These are phyloP conservation scores for Pogonomyrmex californicus DNA, from an alignment of 1,140 invertebrate genomes.

Conservation along the genomic window DNA sequence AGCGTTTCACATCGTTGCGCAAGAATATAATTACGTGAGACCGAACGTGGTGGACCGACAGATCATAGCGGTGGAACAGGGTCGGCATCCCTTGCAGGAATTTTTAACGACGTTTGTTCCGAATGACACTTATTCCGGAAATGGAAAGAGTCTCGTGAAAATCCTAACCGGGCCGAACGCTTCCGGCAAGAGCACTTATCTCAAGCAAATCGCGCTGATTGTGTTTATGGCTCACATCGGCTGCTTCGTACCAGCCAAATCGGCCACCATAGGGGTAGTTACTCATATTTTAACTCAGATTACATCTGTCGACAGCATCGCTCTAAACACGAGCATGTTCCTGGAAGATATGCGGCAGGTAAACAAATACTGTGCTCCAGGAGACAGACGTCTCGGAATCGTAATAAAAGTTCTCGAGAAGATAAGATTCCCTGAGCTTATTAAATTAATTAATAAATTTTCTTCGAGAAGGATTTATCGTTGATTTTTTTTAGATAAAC, in stretches of 20 bases:
- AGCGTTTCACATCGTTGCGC: slow-evolving; percentile 90
- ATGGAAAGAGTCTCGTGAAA: slow-evolving; percentile 89
- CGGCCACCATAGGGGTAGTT: slow-evolving; percentile 90
- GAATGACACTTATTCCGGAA: slow-evolving; percentile 90
- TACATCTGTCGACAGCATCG: slow-evolving; percentile 92
- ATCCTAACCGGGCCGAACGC: slow-evolving; percentile 96
- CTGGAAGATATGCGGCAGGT: slow-evolving; percentile 95
- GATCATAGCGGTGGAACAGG: slow-evolving; percentile 90
- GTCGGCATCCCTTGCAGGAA: slow-evolving; percentile 94
- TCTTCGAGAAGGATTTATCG: background rate
- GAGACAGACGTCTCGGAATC: background rate
- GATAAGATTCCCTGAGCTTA: background rate
- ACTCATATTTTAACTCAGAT: slow-evolving; percentile 93
- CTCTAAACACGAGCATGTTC: slow-evolving; percentile 94
- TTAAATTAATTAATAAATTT: background rate
- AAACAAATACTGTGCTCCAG: background rate
- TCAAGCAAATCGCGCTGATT: slow-evolving; percentile 94
- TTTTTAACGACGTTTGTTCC: slow-evolving; percentile 90
- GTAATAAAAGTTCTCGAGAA: slow-evolving; percentile 38
- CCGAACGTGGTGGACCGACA: slow-evolving; percentile 89
- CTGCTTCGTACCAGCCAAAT: slow-evolving; percentile 94
- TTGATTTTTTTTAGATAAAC: slow-evolving; percentile 89
- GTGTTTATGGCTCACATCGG: slow-evolving; percentile 96
- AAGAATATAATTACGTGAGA: slow-evolving; percentile 91
- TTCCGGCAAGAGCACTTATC: slow-evolving; percentile 96